Percentiles rank a stretch among this genome's conserved stretches.
Conservation (phyloP, 2,888 invertebrate species). For the Tinea trinotella region DNA sequence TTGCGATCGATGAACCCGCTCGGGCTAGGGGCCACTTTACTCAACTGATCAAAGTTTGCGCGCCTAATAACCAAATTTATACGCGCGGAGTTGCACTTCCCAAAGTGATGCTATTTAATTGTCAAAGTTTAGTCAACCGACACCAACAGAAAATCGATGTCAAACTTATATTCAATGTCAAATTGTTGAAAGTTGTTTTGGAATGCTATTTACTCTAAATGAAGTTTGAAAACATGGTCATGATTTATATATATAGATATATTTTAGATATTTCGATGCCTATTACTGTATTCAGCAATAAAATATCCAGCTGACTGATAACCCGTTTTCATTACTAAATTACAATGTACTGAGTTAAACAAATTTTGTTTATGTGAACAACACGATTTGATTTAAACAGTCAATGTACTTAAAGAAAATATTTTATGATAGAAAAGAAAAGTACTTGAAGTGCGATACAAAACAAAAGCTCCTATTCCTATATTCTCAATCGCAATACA, state of each 20-base stretch:
- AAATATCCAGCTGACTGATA: no score
- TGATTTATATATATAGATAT: no score
- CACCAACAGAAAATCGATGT: conserved; percentile 12
- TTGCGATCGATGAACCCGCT: conserved; percentile 61
- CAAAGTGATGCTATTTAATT: conserved; percentile 12
- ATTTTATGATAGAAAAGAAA: no score
- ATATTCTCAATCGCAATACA: conserved; percentile 8
- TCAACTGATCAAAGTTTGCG: conserved; percentile 56
- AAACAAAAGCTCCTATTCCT: neutral
- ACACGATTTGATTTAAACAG: no score
- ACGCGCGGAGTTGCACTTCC: conserved; percentile 45
- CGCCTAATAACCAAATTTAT: conserved; percentile 67
- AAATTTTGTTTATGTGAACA: no score
- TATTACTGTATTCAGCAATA: no score
- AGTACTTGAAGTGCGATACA: neutral
- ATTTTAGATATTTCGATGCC: no score
- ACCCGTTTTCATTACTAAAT: no score
- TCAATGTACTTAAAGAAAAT: no score
- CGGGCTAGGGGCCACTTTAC: conserved; percentile 50
- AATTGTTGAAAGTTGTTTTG: conserved; percentile 5
- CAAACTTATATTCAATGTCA: conserved; percentile 17
- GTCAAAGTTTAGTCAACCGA: conserved; percentile 10
- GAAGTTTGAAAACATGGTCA: no score
- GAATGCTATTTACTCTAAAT: neutral
- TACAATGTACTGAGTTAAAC: no score